A percentile compares a stretch with the other conserved stretches of the same genome.
Evolutionary conservation across 2,797 vertebrate species (phyloP).

Genomic region (Muscicapa comitata): DNA sequence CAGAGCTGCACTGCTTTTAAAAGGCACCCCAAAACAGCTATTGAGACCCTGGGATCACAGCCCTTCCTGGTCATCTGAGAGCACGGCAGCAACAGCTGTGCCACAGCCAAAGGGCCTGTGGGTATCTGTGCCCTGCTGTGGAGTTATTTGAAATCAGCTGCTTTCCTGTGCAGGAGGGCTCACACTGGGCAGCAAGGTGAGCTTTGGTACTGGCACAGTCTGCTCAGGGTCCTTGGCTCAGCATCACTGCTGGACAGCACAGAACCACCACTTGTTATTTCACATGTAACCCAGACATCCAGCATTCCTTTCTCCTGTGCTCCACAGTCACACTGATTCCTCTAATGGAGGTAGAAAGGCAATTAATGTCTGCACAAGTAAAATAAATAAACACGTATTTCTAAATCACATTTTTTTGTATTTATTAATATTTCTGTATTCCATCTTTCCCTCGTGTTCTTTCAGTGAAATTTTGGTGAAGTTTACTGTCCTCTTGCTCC

Average conservation of each 20-base stretch:
- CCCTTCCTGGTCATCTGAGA: not conserved
- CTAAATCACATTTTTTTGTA: not conserved
- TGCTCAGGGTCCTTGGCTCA: not conserved
- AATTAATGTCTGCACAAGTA: not conserved
- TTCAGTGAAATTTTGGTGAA: not conserved
- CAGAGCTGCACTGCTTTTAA: not conserved
- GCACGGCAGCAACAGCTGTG: not conserved
- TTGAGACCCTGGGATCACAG: not conserved
- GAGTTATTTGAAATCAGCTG: not conserved
- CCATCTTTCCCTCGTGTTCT: not conserved
- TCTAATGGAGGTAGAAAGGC: not conserved
- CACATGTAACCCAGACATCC: accelerated
- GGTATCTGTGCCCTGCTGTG: accelerated
- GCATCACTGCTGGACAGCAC: not conserved
- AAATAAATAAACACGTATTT: not conserved
- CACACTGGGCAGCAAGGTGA: not conserved
- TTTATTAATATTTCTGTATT: not conserved
- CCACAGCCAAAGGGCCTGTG: not conserved
- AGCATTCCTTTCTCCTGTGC: not conserved
- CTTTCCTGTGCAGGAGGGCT: not conserved
- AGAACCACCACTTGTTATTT: not conserved
- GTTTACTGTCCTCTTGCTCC: not conserved
- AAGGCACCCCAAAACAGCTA: not conserved
- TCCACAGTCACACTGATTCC: not conserved
- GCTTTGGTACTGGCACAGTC: not conserved